Base-by-base conservation (phyloP, 2,113 vertebrate species). In the Oreochromis aureus region DNA sequence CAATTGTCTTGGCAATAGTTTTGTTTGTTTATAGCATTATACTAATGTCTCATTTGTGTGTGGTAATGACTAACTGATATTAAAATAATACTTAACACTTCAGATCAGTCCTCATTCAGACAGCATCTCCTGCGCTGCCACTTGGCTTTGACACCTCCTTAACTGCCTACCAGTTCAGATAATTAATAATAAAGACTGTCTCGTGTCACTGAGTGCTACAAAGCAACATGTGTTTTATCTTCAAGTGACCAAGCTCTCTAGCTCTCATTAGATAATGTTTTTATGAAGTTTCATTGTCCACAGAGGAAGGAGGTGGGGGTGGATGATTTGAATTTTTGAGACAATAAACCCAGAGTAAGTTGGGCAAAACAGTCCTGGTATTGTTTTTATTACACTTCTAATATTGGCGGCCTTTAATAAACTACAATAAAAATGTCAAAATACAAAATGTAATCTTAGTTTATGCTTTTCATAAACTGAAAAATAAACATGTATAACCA, bases 1-100 rank as follows among this genome's bases (percentile, higher is more conserved):
- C 92, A 92, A 59, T 32, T 19, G 82, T 58, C 53, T 85, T 92
- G 94, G 91, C 92, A 34, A 55, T 6, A n/a, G 39, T 48, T 51
- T 8, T 89, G 71, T 91, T 93, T 94, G 92, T 93, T 91, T 92
- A 84, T 19, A 69, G 44, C 44, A 19, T 87, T 27, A 34, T 22
- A 39, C 83, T 85, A 53, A 85, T 82, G 44, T 88, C 48, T 89
- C 11, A 32, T 76, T 80, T 41, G 76, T 9, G 2, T 83, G 86
- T 83, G 27, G 19, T 48, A 55, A 86, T 84, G 82, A 85, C 48
- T 85, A 13, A 86, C 27, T 22, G 30, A 83, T 71, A 36, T 44
- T 12, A 3, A 82, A 89, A 82, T 32, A 24, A 61, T 63, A 61
- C 36, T n/a, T 36, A 61, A 19, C 59, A 66, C 27, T 7, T 78